Evolutionary conservation across 1,140 invertebrate genomes (phyloP).

Genomic region (Ephestia elutella): DNA sequence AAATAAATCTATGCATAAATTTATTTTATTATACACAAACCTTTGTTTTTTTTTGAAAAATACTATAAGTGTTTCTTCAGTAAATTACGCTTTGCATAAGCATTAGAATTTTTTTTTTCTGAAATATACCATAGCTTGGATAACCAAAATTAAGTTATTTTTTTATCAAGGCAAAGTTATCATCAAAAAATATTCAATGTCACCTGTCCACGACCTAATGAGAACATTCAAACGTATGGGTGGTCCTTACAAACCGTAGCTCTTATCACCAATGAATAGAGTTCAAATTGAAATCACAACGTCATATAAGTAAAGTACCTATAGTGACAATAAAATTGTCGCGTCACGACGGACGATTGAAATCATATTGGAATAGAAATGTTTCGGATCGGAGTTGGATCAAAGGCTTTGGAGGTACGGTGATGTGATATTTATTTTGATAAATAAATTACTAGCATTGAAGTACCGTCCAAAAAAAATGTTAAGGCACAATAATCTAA

Average conservation of each 20-base stretch:
- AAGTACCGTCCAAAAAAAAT: too few relatives aligned
- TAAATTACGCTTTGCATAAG: too few relatives aligned
- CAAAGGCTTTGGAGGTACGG: background rate
- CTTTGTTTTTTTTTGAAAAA: too few relatives aligned
- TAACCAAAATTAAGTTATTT: too few relatives aligned
- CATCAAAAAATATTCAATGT: background rate
- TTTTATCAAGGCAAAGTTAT: too few relatives aligned
- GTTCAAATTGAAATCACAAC: background rate
- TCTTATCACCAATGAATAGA: background rate
- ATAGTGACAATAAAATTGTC: slow-evolving; percentile 35
- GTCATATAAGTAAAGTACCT: slow-evolving; percentile 15
- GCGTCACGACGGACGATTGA: slow-evolving; percentile 29
- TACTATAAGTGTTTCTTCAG: too few relatives aligned
- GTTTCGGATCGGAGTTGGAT: background rate
- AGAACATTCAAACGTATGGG: background rate
- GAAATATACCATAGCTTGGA: too few relatives aligned
- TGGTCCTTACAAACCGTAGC: background rate
- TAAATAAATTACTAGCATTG: background rate
- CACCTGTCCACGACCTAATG: background rate
- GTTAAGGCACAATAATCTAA: too few relatives aligned
- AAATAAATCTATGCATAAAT: too few relatives aligned
- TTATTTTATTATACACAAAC: too few relatives aligned
- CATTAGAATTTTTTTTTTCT: too few relatives aligned
- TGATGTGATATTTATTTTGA: slow-evolving; percentile 1
- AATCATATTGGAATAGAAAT: slow-evolving; percentile 1